Percentiles rank a stretch among this genome's conserved stretches.
These are phyloP conservation scores for Callipepla californica DNA, from an alignment of 2,113 vertebrate species.

Conservation along the genomic window DNA sequence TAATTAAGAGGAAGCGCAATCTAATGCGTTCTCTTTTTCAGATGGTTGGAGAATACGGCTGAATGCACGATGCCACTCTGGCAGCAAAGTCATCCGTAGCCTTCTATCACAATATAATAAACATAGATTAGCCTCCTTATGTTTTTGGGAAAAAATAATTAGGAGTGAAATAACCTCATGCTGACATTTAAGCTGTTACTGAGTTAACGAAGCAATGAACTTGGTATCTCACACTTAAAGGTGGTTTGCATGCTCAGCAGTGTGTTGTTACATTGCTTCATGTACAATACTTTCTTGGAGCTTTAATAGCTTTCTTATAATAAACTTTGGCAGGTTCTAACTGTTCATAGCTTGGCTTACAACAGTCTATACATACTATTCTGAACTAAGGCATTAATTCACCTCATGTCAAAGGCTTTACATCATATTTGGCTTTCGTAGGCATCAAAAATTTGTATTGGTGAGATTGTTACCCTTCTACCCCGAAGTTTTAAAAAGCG, in stretches of 20 bases:
- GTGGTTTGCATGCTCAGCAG: slow-evolving; percentile 34
- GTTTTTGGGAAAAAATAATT: slow-evolving; percentile 33
- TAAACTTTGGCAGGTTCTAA: slow-evolving; percentile 9
- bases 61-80: not conserved
- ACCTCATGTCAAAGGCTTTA: not conserved
- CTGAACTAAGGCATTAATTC: slow-evolving; percentile 49
- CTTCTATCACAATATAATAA: not conserved
- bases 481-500: not conserved
- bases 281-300: not conserved
- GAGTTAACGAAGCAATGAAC: not conserved
- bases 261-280: not conserved
- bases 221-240: slow-evolving; percentile 1
- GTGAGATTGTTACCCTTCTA: not conserved
- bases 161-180: slow-evolving; percentile 32
- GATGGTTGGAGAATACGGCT: not conserved
- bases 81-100: not conserved
- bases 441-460: not conserved
- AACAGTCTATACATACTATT: not conserved
- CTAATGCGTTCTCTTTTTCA: not conserved
- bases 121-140: not conserved
- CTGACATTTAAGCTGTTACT: slow-evolving; percentile 55
- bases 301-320: not conserved
- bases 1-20: not conserved
- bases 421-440: not conserved
- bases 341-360: not conserved